Conservation (phyloP, 1,140 invertebrate genomes). For the Cotesia vestalis region DNA sequence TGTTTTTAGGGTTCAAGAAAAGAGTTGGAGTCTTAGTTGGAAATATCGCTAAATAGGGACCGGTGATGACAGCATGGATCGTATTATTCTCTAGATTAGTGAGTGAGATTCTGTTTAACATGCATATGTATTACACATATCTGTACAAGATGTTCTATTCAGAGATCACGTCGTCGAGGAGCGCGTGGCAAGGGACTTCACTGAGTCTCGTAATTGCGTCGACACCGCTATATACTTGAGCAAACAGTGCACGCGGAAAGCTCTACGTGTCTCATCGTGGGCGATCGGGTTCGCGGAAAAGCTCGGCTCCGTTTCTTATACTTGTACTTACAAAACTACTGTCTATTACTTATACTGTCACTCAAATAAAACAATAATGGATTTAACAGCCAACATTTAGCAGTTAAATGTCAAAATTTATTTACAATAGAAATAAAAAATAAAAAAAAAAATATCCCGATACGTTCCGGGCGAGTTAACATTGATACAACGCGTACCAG, state of each 20-base stretch:
- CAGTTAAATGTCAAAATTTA: too few species aligned
- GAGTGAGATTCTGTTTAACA: constrained; percentile 17
- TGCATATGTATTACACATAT: neutral
- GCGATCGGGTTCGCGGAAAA: constrained; percentile 1
- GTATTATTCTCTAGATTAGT: constrained; percentile 25
- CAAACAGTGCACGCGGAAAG: neutral
- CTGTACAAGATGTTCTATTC: constrained; percentile 29
- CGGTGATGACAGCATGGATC: constrained; percentile 38
- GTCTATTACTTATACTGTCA: too few species aligned
- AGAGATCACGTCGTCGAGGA: constrained; percentile 14
- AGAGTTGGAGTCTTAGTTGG: neutral
- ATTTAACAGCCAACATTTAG: too few species aligned
- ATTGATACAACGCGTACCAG: neutral
- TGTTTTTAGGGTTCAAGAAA: neutral
- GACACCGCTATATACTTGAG: constrained; percentile 5
- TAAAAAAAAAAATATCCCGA: too few species aligned
- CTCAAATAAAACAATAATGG: neutral
- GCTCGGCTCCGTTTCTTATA: neutral
- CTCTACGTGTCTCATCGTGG: neutral
- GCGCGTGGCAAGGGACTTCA: constrained; percentile 12
- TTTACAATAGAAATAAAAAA: too few species aligned
- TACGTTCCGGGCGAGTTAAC: neutral
- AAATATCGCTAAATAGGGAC: neutral
- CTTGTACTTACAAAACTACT: too few species aligned
- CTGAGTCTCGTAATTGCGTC: constrained; percentile 7